Evolutionary conservation across 30 jellyfish, hydroid and myxozoan species (phyloP), one percentile per base, ranked within the genome.

Genomic region (Clytia hemisphaerica): DNA sequence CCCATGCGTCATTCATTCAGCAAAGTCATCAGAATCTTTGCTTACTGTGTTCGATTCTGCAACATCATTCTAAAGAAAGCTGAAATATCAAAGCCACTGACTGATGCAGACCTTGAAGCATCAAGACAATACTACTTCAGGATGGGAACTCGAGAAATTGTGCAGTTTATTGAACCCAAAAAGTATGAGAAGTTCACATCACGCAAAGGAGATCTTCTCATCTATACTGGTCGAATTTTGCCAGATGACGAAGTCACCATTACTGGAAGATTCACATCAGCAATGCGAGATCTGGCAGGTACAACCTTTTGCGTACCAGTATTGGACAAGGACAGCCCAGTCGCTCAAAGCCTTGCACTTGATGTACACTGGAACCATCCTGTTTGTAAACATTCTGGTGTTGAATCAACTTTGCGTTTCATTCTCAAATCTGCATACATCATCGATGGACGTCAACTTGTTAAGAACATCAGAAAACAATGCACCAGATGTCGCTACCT

Each of bases 61-160:
- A 49, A 49, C 25, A n/a, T n/a, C n/a, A 49, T 49, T 49, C 63
- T 49, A 33, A 49, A 49, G 25, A 49, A 33, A 16, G 25, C 16
- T 7, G 40, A 24, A 22, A 16, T n/a, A 0, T 36, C 26, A 1
- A 34, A 45, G 26, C 19, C 18, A 28, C 63, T 49, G 6, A 49
- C 63, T n/a, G 25, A 16, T 4, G 25, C 19, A n/a, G 63, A 49
- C 4, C 63, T 49, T n/a, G 63, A 49, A n/a, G 25, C 19, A n/a
- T 6, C 63, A 49, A 33, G 25, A 16, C 19, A 16, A 49, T 49
- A 16, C 25, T 49, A n/a, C 63, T 49, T 49, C 63, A 49, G 18
- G 63, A 49, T n/a, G 25, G 63, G 63, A n/a, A n/a, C 63, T 16
- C 19, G 25, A 49, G 63, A 49, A 49, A 33, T 49, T 40, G 63